Conservation (phyloP, 92 coral and sea anemone genomes). For the Phenganax subtilis region DNA sequence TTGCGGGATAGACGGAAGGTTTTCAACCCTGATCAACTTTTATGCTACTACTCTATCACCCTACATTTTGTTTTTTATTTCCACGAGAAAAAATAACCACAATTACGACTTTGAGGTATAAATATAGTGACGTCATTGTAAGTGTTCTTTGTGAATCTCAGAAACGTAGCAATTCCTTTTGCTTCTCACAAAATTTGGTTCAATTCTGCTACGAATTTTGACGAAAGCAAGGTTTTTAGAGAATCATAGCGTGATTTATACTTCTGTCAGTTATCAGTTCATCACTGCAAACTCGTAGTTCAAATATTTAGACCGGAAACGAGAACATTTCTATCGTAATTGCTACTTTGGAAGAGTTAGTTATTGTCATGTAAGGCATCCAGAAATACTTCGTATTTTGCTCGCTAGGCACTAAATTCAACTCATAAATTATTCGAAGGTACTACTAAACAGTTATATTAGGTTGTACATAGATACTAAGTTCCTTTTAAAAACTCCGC, state of each 20-base stretch:
- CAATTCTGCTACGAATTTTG: not conserved
- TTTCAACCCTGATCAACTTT: not conserved
- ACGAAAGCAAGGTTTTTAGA: not conserved
- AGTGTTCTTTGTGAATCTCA: no score
- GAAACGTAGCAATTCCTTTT: not conserved
- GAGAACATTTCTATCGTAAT: conserved; percentile 1
- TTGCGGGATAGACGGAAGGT: not conserved
- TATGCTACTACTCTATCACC: no score
- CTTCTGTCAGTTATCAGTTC: not conserved
- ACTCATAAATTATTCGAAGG: not conserved
- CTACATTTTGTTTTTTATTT: no score
- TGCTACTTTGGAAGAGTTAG: not conserved
- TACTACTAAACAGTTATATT: not conserved
- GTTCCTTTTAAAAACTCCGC: not conserved
- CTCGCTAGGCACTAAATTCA: not conserved
- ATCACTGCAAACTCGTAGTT: not conserved
- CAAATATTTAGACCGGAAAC: conserved; percentile 13
- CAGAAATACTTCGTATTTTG: not conserved
- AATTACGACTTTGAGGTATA: not conserved
- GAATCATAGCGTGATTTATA: not conserved
- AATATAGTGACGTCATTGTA: conserved; percentile 6
- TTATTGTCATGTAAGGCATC: not conserved
- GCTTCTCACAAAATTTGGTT: not conserved
- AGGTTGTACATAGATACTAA: no score
- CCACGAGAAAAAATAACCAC: no score